Conservation (phyloP, 2,888 invertebrate genomes). For the Ochlodes sylvanus region DNA sequence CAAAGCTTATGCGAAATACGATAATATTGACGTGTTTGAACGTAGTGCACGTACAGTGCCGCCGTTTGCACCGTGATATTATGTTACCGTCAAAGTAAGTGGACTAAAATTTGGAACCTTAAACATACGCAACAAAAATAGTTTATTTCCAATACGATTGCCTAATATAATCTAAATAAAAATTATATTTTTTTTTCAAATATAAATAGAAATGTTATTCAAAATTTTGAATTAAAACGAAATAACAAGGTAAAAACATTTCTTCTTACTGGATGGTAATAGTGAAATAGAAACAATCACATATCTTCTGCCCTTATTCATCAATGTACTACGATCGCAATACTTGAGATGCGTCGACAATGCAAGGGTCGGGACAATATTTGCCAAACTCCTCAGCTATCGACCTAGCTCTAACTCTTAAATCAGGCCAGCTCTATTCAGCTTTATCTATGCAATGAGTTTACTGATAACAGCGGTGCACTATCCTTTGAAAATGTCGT, state of each 20-base stretch:
- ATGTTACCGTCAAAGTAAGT: not conserved
- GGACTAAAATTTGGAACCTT: not conserved
- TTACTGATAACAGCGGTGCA: not conserved
- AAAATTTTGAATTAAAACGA: too few relatives aligned
- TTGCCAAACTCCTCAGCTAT: constrained; percentile 43
- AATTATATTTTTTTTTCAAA: too few relatives aligned
- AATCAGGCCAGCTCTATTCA: constrained; percentile 6
- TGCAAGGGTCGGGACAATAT: constrained; percentile 42
- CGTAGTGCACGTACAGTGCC: constrained; percentile 24
- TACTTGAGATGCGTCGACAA: constrained; percentile 38
- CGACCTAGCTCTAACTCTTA: constrained; percentile 42
- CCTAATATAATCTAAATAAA: too few relatives aligned
- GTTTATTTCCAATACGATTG: too few relatives aligned
- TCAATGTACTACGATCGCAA: not conserved
- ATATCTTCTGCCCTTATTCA: too few relatives aligned
- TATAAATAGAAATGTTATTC: too few relatives aligned
- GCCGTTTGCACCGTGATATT: not conserved
- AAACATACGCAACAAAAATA: not conserved
- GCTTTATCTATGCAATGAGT: not conserved
- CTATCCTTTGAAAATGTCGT: not conserved
- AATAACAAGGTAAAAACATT: too few relatives aligned
- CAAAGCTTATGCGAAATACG: constrained; percentile 34
- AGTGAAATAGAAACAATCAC: too few relatives aligned
- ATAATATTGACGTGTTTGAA: constrained; percentile 37
- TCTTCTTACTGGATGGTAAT: too few relatives aligned